Evolutionary conservation across 2,797 vertebrate genomes (phyloP).

Genomic region (Dendrocincla fuliginosa): DNA sequence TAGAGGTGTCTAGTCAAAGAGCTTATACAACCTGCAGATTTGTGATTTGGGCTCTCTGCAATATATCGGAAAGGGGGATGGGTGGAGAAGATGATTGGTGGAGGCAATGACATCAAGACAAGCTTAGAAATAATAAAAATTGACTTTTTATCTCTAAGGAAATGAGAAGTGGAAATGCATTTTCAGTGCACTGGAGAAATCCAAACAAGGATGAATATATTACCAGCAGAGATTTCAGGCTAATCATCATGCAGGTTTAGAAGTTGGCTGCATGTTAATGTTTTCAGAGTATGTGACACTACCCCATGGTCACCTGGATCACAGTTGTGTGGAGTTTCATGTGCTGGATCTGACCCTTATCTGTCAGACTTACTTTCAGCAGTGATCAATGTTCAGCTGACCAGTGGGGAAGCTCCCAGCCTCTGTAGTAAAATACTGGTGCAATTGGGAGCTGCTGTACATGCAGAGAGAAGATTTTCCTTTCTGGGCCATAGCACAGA

Average conservation of each 20-base stretch:
- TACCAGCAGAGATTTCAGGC: constrained; percentile 16
- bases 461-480: background rate
- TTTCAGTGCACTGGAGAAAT: constrained; percentile 21
- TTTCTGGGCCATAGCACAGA: background rate
- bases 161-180: background rate
- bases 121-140: constrained; percentile 48
- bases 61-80: background rate
- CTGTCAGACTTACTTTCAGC: background rate
- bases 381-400: fast-evolving
- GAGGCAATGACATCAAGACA: background rate
- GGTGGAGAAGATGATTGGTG: background rate
- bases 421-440: background rate
- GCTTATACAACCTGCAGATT: background rate
- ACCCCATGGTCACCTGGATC: background rate
- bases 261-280: background rate
- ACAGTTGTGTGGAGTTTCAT: background rate
- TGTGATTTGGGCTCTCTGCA: background rate
- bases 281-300: background rate
- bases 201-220: constrained; percentile 17
- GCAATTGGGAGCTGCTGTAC: background rate
- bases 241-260: background rate
- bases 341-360: background rate
- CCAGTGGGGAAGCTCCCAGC: background rate
- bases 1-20: background rate
- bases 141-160: constrained; percentile 42